Evolutionary conservation across 2,113 vertebrate genomes (phyloP).

Genomic region (Amblyornis subalaris): DNA sequence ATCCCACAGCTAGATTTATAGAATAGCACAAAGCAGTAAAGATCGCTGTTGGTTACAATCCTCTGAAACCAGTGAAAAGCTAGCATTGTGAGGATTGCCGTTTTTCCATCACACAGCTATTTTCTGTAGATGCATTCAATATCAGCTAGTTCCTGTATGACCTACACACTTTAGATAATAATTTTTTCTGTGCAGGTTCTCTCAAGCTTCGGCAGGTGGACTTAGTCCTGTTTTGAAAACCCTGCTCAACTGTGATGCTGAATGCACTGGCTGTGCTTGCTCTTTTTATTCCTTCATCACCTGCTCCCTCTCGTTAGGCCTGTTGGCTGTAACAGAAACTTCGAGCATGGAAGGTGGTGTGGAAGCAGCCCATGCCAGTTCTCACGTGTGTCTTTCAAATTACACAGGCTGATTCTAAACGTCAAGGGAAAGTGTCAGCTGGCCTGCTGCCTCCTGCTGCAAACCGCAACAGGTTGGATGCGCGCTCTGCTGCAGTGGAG

Average conservation of each 20-base stretch:
- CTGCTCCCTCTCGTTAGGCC: rapidly evolving
- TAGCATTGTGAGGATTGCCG: neutral
- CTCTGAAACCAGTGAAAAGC: neutral
- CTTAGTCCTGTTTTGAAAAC: neutral
- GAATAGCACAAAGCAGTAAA: neutral
- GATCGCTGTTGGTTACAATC: neutral
- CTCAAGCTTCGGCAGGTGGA: no score
- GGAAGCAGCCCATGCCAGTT: neutral
- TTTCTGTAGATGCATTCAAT: neutral
- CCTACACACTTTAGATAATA: neutral
- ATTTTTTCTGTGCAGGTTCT: neutral
- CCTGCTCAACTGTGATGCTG: neutral
- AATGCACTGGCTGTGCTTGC: no score
- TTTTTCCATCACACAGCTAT: neutral
- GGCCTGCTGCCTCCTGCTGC: neutral
- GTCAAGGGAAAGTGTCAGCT: rapidly evolving
- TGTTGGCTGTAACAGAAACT: neutral
- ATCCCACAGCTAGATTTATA: neutral
- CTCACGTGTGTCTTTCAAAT: neutral
- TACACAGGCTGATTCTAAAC: neutral
- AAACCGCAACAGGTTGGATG: no score
- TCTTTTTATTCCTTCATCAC: rapidly evolving
- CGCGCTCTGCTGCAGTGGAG: neutral
- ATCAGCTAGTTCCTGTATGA: no score
- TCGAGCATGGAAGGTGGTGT: rapidly evolving